Evolutionary conservation across 2,888 invertebrate species (phyloP), one percentile per base, ranked within the genome.

Genomic region (Macrophya alboannulata): DNA sequence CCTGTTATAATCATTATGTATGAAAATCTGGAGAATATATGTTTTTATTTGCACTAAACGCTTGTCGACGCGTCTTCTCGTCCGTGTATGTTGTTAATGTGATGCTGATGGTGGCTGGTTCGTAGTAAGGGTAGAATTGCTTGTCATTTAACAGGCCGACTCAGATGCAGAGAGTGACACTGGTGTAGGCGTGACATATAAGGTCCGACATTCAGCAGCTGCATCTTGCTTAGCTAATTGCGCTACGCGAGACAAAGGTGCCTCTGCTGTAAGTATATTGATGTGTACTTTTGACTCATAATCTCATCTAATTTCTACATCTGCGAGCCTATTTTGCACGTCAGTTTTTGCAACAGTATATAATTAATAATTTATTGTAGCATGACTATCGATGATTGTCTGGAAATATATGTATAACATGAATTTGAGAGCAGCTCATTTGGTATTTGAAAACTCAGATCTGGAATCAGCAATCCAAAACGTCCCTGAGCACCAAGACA

Each of bases 151-250:
- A 89, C 92, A 93, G 93, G 93, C 90, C 89, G 93, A 93, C 90
- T 93, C 93, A 87, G 93, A 93, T 88, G 93, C 91, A 86, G 93
- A 93, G 90, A 93, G 93, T 90, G 95, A 95, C 90, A 92, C 94
- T 91, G 95, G 95, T 91, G 95, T 95, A 94, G 96, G 96, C 94
- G 96, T 96, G 89, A 96, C 96, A 90, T 96, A 96, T 94, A 96
- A 96, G 91, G 90, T 92, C 88, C 93, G 93, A 90, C 92, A 92
- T 91, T 93, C 93, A 89, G 92, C 93, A 89, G 92, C 93, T 88
- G 92, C 93, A 87, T 93, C 93, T 88, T 93, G 93, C 89, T 92
- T 93, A 88, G 93, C 93, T 85, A 93, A 93, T 92, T 93, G 93
- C 87, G 89, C 92, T 86, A 91, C 91, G 87, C 92, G 93, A 85